Base-by-base conservation (phyloP, 2,113 vertebrate genomes). In the Leucoraja erinaceus region DNA sequence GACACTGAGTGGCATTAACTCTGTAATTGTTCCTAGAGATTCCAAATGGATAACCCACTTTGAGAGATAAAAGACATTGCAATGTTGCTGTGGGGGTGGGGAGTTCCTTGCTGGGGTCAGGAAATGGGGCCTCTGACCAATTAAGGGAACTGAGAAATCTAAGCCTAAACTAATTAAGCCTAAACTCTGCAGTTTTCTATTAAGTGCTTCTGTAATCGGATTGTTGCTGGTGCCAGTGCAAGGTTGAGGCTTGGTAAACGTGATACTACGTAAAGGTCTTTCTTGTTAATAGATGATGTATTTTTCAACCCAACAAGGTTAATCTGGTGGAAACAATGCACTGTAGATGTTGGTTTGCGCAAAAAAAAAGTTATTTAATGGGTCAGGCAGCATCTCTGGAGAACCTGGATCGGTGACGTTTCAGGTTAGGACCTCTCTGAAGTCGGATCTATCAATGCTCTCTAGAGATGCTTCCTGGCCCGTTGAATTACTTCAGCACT, bases 1-100 rank as follows among this genome's bases (percentile, higher is more conserved):
- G 84, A 84, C 31, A 31, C 81, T 84, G 28, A 84, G 81, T 84
- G 81, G 12, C 25, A 31, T 28, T 88, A 88, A 88, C 28, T 88
- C 83, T 61, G 25, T 61, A 63, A 88, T 88, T 59, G n/a, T 5
- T 59, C n/a, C 16, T 7, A 88, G 59, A 63, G 56, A 88, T 31
- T 88, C n/a, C 25, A 66, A 31, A 31, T 14, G 84, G 84, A 31
- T 28, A 31, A 33, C 25, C 38, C 56, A 31, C 84, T 54, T 88
- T 31, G 28, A 16, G 59, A 61, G 61, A 61, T 86, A 11, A 61
- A 59, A 47, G 3, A 47, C 76, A 78, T 12, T 5, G 25, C 1
- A 3, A 59, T 8, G n/a, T 12, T 61, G 83, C 22, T 9, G 12
- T 28, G 56, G n/a, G 20, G 56, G 84, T 2, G 61, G n/a, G 81